Evolutionary conservation across 2,888 invertebrate species (phyloP), one percentile per base, ranked within the genome.

Genomic region (Eudemis profundana): DNA sequence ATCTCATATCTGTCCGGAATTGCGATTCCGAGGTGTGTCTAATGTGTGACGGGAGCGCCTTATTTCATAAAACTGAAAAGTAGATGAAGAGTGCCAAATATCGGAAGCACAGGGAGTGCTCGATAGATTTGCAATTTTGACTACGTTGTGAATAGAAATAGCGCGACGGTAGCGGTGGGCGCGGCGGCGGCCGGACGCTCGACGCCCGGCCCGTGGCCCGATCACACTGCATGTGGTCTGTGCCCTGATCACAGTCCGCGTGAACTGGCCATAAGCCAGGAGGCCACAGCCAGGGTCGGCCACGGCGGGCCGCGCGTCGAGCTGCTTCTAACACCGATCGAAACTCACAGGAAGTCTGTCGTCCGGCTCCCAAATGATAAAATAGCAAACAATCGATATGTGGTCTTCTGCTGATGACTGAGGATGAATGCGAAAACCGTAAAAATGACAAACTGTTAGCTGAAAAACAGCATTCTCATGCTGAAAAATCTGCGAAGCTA

Each of bases 91-190:
- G 90, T 90, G 90, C 90, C 89, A 86, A 84, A 90, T 87, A 89
- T 87, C 83, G 81, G 75, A 91, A 91, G 91, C 90, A 90, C 91
- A 89, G 80, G 88, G 82, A 87, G 91, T 90, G 90, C 89, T 90
- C 81, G 85, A 86, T 76, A 88, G 87, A 81, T 82, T 84, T 86
- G 86, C 85, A 81, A 84, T 87, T 86, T 87, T 74, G 89, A 81
- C 89, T 90, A 90, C 85, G 72, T 78, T 77, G 89, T 87, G 87
- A 81, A 82, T 76, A 75, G 80, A 83, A 82, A 80, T 75, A 83
- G 86, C 82, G 78, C 85, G 80, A 76, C 77, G 76, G 70, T 71
- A 77, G 77, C 70, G 76, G 80, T 82, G 54, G 40, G 64, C 57
- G 47, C 57, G 47, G 36, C 59, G 57, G 47, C 40, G 19, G 49